phyloP scores from a whole-genome alignment of 1,140 invertebrate genomes.

The Planococcus citri region DNA sequence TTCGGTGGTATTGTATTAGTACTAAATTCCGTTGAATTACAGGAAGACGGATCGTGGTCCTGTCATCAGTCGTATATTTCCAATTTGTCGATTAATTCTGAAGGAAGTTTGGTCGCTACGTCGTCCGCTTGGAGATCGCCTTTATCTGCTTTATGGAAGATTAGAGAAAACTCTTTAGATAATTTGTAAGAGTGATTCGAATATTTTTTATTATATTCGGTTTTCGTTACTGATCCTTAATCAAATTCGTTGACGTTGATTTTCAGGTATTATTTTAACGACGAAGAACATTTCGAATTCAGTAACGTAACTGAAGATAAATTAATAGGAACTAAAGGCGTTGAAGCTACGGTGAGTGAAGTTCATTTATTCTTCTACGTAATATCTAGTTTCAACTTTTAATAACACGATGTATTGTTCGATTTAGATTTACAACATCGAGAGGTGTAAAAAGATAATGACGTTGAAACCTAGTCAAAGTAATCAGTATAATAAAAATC shows the following conservation, averaged over 20 bases:
- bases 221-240: neutral
- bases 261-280: slow-evolving; percentile 50
- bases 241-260: slow-evolving; percentile 10
- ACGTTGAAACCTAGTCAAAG: slow-evolving; percentile 65
- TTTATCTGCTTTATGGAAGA: slow-evolving; percentile 72
- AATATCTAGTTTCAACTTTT: neutral
- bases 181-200: slow-evolving; percentile 40
- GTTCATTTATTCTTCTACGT: neutral
- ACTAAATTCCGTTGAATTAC: slow-evolving; percentile 25
- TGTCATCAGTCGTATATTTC: slow-evolving; percentile 76
- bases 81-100: slow-evolving; percentile 56
- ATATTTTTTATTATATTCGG: neutral
- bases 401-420: slow-evolving; percentile 14
- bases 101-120: slow-evolving; percentile 68
- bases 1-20: neutral
- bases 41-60: slow-evolving; percentile 56
- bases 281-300: slow-evolving; percentile 85
- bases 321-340: slow-evolving; percentile 68
- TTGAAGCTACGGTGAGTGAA: slow-evolving; percentile 49
- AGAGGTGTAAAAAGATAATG: slow-evolving; percentile 58
- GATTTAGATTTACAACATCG: slow-evolving; percentile 75
- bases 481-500: slow-evolving; percentile 87
- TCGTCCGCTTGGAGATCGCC: slow-evolving; percentile 72
- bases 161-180: slow-evolving; percentile 53
- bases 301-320: slow-evolving; percentile 73